These are phyloP conservation scores for Diprion similis DNA, from an alignment of 1,140 invertebrate species.

Conservation along the genomic window DNA sequence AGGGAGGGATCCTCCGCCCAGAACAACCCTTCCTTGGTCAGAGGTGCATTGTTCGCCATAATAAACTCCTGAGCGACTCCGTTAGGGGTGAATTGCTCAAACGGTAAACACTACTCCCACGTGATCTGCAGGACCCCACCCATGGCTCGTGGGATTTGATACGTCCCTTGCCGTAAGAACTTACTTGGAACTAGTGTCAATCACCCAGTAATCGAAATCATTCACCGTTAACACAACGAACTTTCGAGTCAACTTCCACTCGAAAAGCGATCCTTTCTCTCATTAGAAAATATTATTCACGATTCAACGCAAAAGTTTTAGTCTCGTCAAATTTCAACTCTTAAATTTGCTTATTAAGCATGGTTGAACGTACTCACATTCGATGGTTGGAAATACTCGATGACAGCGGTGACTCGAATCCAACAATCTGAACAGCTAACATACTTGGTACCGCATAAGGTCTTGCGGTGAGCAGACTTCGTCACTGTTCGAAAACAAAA, in stretches of 20 bases:
- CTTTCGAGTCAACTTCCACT: too few species aligned
- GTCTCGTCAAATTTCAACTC: background rate
- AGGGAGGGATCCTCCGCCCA: conserved; percentile 23
- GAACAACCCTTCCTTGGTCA: conserved; percentile 33
- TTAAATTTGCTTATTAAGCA: background rate
- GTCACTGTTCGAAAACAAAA: conserved; percentile 26
- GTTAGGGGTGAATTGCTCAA: conserved; percentile 44
- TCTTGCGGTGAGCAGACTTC: conserved; percentile 23
- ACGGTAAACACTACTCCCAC: conserved; percentile 49
- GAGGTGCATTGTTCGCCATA: conserved; percentile 40
- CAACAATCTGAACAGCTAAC: too few species aligned
- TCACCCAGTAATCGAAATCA: too few species aligned
- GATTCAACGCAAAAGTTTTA: too few species aligned
- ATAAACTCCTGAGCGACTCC: conserved; percentile 50
- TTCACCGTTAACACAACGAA: too few species aligned
- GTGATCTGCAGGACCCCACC: conserved; percentile 21
- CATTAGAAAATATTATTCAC: too few species aligned
- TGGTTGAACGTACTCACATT: too few species aligned
- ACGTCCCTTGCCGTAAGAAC: background rate
- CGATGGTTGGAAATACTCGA: too few species aligned
- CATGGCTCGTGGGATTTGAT: background rate
- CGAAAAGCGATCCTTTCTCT: too few species aligned
- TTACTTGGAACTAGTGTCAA: too few species aligned
- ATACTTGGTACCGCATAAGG: too few species aligned
- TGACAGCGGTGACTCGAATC: too few species aligned